Conservation (phyloP, 2,888 invertebrate species). For the Fragum sueziense region DNA sequence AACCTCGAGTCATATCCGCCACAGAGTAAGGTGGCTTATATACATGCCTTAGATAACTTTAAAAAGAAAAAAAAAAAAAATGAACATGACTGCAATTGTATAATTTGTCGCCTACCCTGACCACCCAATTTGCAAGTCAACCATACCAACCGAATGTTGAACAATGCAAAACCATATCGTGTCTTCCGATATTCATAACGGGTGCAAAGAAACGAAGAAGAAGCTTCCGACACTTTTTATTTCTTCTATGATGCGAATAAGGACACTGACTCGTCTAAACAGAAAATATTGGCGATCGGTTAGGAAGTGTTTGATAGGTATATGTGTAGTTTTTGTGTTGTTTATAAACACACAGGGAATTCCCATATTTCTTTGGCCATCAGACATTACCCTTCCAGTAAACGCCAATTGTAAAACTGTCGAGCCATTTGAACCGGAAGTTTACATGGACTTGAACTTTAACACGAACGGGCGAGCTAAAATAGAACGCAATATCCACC, state of each 20-base stretch:
- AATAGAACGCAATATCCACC: constrained; percentile 65
- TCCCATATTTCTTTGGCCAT: background rate
- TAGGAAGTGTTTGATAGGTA: background rate
- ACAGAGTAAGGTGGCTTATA: too few relatives aligned
- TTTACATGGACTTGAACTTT: constrained; percentile 1
- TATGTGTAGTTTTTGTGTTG: background rate
- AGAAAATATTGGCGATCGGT: background rate
- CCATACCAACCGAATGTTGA: too few relatives aligned
- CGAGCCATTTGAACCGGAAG: constrained; percentile 22
- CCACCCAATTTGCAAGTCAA: too few relatives aligned
- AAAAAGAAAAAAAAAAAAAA: too few relatives aligned
- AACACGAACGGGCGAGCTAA: background rate
- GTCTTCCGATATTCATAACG: too few relatives aligned
- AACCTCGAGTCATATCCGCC: too few relatives aligned
- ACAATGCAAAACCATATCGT: too few relatives aligned
- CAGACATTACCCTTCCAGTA: background rate
- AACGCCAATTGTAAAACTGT: background rate
- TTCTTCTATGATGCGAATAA: background rate
- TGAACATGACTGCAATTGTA: too few relatives aligned
- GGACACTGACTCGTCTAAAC: background rate
- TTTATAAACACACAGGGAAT: background rate
- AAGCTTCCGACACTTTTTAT: too few relatives aligned
- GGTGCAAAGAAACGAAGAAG: too few relatives aligned
- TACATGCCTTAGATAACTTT: too few relatives aligned
- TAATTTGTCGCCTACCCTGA: too few relatives aligned